Percentiles rank a stretch among this genome's conserved stretches.
phyloP scores from a whole-genome alignment of 2,113 vertebrate species.

The Lampris incognitus region DNA sequence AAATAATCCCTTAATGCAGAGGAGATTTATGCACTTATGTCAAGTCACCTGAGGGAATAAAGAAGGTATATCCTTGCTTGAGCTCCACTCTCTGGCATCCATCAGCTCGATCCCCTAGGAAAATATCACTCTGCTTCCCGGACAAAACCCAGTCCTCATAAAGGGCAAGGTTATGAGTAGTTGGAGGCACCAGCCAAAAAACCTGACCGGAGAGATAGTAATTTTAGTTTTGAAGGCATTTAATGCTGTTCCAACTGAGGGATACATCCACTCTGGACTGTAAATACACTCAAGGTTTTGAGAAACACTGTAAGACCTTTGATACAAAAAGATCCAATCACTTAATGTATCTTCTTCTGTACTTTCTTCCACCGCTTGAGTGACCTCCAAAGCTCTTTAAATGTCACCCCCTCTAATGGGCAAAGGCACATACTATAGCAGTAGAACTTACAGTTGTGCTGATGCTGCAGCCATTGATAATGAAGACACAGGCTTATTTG shows the following conservation, averaged over 20 bases:
- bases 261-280: conserved; percentile 4
- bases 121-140: conserved; percentile 96
- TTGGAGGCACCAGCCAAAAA: conserved; percentile 98
- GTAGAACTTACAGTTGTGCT: conserved; percentile 10
- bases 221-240: not conserved
- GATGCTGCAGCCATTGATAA: conserved; percentile 20
- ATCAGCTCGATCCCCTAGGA: conserved; percentile 94
- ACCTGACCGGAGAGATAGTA: conserved; percentile 82
- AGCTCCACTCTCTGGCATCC: conserved; percentile 96
- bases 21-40: conserved; percentile 21
- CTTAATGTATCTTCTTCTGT: not conserved
- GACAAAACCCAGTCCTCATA: conserved; percentile 99
- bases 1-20: conserved; percentile 29
- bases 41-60: conserved; percentile 94
- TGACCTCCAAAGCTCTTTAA: conserved; percentile 9
- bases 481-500: no score
- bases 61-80: conserved; percentile 94
- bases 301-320: not conserved
- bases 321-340: not conserved
- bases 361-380: not conserved
- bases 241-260: not conserved
- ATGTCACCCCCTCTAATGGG: conserved; percentile 10
- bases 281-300: conserved; percentile 5
- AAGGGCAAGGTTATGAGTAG: conserved; percentile 90
- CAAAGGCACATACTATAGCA: not conserved